Base-by-base conservation (phyloP, 1,140 invertebrate genomes). In the Orius insidiosus region DNA sequence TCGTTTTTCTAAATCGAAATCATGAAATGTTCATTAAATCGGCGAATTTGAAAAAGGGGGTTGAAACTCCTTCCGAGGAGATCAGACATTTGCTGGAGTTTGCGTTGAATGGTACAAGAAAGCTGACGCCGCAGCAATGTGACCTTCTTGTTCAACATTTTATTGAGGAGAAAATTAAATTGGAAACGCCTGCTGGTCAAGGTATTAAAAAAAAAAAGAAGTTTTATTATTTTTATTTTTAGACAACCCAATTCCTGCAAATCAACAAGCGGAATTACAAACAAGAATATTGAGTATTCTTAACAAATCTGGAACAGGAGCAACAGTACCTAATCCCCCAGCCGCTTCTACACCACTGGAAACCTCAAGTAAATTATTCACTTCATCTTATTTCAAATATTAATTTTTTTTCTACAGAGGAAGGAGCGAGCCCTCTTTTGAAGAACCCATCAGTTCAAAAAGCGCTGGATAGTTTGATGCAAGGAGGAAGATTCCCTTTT, bases 261-360 rank as follows among this genome's bases (percentile, higher is more conserved):
- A n/a, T 52, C 66, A 77, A 44, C 74, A 82, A 57, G 72, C 71
- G 1, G 84, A 89, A 59, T 59, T 89, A 4, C 84, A 89, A 55
- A 82, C 78, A 53, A 74, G 84, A 52, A 90, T 92, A 47, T 64
- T 89, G 24, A 87, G 74, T 60, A 86, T 90, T 42, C 59, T 88
- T 48, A 85, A 84, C 55, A 77, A 65, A 54, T 24, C 24, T 24
- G 30, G 34, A 48, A 0, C 53, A 50, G 18, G 45, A 48, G 10
- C 60, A 46, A 46, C 47, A 4, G 48, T 51, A 37, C 10, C 49
- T 54, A 15, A 54, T 53, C n/a, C 50, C 41, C 48, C 50, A 19
- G 48, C 53, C 31, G 42, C 59, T 55, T 47, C 64, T 41, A 52
- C 64, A 60, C 58, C 62, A 8, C 50, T 44, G 11, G 53, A 59